Evolutionary conservation across 2,113 vertebrate genomes (phyloP).

Genomic region (Macquaria ambigua): DNA sequence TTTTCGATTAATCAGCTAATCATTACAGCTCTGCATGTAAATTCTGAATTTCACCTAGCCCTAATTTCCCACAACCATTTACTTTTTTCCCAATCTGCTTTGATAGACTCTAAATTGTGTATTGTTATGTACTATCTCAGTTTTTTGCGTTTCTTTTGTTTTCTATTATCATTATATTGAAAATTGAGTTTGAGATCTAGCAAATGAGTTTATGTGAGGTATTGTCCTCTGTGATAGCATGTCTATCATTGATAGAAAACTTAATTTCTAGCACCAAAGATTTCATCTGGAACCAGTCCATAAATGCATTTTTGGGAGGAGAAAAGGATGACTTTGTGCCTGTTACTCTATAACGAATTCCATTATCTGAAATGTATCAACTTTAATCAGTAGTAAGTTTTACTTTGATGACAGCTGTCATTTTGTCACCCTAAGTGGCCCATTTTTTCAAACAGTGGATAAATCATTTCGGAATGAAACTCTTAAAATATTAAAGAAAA

Average conservation of each 20-base stretch:
- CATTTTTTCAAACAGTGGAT: constrained; percentile 13
- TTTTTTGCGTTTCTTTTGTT: too few species aligned
- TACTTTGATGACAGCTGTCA: constrained; percentile 11
- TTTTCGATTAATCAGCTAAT: too few species aligned
- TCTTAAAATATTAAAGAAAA: constrained; percentile 43
- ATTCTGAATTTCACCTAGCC: too few species aligned
- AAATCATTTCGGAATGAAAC: constrained; percentile 16
- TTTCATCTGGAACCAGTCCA: neutral
- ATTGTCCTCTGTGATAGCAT: neutral
- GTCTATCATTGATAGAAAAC: neutral
- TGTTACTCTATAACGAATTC: neutral
- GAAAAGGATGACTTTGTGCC: neutral
- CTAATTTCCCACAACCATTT: too few species aligned
- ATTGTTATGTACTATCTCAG: too few species aligned
- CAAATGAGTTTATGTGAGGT: neutral
- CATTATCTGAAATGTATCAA: constrained; percentile 1
- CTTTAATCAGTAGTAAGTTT: neutral
- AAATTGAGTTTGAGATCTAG: too few species aligned
- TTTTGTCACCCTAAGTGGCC: constrained; percentile 13
- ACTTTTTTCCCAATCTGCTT: too few species aligned
- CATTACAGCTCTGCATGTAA: too few species aligned
- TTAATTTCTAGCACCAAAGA: neutral
- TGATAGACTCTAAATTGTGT: too few species aligned
- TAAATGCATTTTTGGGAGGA: neutral
- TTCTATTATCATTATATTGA: too few species aligned